Conservation (phyloP, 1,140 invertebrate genomes). For the Drosophila suzukii region DNA sequence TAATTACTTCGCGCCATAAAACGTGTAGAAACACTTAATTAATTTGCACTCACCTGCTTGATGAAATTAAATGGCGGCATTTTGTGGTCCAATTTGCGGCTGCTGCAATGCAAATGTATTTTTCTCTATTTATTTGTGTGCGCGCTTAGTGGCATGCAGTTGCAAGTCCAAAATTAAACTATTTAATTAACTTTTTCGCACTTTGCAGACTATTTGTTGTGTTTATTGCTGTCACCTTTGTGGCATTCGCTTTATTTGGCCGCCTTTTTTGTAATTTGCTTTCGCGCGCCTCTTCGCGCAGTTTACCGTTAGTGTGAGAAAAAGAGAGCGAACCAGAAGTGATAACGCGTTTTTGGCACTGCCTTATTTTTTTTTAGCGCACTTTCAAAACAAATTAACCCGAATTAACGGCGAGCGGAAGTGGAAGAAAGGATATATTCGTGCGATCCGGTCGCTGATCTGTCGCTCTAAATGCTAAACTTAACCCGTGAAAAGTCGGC, state of each 20-base stretch:
- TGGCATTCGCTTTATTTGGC: slow-evolving; percentile 21
- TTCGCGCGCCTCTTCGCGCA: slow-evolving; percentile 12
- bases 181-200: slow-evolving; percentile 72
- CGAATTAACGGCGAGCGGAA: slow-evolving; percentile 67
- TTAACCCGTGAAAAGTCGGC: slow-evolving; percentile 73
- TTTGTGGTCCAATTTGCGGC: slow-evolving; percentile 50
- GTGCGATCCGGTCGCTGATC: slow-evolving; percentile 32
- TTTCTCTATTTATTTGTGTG: background rate
- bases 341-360: slow-evolving; percentile 33
- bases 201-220: slow-evolving; percentile 33
- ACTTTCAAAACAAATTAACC: slow-evolving; percentile 80
- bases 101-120: slow-evolving; percentile 50
- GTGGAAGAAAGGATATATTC: slow-evolving; percentile 25
- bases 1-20: slow-evolving; percentile 31
- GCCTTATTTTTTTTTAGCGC: slow-evolving; percentile 33
- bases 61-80: slow-evolving; percentile 82
- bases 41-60: slow-evolving; percentile 74
- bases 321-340: slow-evolving; percentile 10
- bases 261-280: slow-evolving; percentile 42
- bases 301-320: slow-evolving; percentile 40
- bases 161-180: slow-evolving; percentile 51
- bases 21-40: slow-evolving; percentile 26
- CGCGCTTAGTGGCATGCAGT: slow-evolving; percentile 5
- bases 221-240: slow-evolving; percentile 58
- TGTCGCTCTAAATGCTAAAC: slow-evolving; percentile 23